These are phyloP conservation scores for Antennarius maculatus DNA, from an alignment of 2,797 vertebrate species.

Conservation along the genomic window DNA sequence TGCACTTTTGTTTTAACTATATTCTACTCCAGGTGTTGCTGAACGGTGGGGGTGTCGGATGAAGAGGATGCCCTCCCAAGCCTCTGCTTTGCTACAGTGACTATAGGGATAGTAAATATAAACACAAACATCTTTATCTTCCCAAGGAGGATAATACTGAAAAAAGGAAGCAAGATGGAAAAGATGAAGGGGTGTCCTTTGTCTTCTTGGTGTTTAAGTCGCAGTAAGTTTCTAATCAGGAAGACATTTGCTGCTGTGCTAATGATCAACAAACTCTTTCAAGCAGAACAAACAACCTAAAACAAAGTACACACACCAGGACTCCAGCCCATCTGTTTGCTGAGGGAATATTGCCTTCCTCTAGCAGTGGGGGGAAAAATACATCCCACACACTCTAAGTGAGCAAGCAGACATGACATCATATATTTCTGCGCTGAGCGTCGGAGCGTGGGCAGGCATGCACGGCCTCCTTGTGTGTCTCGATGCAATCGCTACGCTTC, in stretches of 20 bases:
- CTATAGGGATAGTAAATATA: no score
- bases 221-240: constrained; percentile 69
- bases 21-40: neutral
- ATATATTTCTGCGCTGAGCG: constrained; percentile 56
- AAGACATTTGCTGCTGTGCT: constrained; percentile 58
- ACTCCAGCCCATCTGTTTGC: constrained; percentile 71
- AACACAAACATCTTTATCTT: neutral
- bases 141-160: neutral
- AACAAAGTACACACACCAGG: constrained; percentile 48
- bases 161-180: neutral
- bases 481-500: constrained; percentile 52
- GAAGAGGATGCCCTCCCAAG: no score
- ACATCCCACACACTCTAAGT: constrained; percentile 45
- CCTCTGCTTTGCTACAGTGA: no score
- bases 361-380: constrained; percentile 33
- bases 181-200: neutral
- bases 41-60: no score
- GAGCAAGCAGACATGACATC: constrained; percentile 74
- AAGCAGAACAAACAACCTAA: constrained; percentile 71
- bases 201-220: constrained; percentile 40
- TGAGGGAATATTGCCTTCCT: constrained; percentile 44
- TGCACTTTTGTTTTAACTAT: no score
- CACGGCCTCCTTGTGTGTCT: constrained; percentile 41
- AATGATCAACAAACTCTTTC: constrained; percentile 66
- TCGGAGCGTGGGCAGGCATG: constrained; percentile 66